Evolutionary conservation across 2,888 invertebrate genomes (phyloP).

Genomic region (Plagiodera versicolora): DNA sequence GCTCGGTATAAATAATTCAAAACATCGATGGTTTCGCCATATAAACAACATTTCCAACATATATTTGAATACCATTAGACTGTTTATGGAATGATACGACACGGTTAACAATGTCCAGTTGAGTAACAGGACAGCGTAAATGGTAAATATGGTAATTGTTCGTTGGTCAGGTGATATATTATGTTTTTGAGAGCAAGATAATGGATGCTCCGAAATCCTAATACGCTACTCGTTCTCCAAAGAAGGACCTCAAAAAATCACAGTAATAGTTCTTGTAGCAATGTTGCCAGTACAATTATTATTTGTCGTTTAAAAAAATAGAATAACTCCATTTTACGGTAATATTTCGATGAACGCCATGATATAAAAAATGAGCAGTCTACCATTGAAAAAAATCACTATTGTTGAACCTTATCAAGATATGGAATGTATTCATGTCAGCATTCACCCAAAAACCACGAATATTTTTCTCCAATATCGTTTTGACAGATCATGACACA

Average conservation of each 20-base stretch:
- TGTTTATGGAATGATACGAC: constrained; percentile 4
- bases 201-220: background rate
- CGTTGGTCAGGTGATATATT: constrained; percentile 1
- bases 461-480: too few relatives aligned
- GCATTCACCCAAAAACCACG: too few relatives aligned
- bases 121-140: background rate
- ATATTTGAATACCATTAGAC: constrained; percentile 13
- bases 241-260: background rate
- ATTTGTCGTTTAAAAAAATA: too few relatives aligned
- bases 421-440: too few relatives aligned
- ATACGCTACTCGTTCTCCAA: background rate
- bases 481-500: too few relatives aligned
- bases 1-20: constrained; percentile 25
- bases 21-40: constrained; percentile 7
- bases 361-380: too few relatives aligned
- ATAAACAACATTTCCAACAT: constrained; percentile 12
- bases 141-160: constrained; percentile 6
- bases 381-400: too few relatives aligned
- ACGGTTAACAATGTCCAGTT: constrained; percentile 9
- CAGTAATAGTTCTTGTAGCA: background rate
- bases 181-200: background rate
- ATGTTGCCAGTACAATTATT: too few relatives aligned
- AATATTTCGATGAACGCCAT: too few relatives aligned
- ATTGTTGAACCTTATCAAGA: too few relatives aligned
- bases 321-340: too few relatives aligned